phyloP scores from a whole-genome alignment of 53 echinoderm and acorn worm genomes.

The Luidia sarsii region DNA sequence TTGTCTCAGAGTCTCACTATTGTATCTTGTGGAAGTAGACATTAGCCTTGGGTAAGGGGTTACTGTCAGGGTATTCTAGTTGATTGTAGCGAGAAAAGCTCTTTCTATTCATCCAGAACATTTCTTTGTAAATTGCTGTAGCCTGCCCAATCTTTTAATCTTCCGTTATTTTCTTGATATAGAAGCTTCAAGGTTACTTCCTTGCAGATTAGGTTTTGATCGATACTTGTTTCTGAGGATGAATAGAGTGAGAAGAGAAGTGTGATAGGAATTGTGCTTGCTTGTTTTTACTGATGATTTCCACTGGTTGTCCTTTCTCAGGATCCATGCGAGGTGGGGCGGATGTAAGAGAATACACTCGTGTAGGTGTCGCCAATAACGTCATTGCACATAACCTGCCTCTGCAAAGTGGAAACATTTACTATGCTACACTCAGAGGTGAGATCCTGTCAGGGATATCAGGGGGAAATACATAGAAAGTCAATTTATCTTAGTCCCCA shows the following conservation, averaged over 20 bases:
- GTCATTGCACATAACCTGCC: constrained; percentile 1
- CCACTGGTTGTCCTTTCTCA: too few species aligned
- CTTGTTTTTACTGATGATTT: not conserved
- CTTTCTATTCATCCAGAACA: too few species aligned
- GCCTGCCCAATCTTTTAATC: too few species aligned
- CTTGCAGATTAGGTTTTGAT: not conserved
- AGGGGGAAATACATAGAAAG: not conserved
- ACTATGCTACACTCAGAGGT: constrained; percentile 22
- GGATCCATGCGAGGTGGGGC: constrained; percentile 18
- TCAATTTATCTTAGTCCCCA: too few species aligned
- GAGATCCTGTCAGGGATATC: not conserved
- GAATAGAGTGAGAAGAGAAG: not conserved
- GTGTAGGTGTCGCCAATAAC: constrained; percentile 42
- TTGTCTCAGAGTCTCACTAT: too few species aligned
- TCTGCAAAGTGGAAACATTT: constrained; percentile 24
- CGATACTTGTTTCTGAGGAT: not conserved
- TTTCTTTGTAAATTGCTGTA: too few species aligned
- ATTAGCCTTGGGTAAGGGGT: too few species aligned
- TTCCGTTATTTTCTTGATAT: too few species aligned
- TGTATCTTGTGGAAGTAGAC: too few species aligned
- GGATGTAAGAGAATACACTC: constrained; percentile 34
- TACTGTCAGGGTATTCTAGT: too few species aligned
- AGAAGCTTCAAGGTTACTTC: not conserved
- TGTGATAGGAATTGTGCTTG: not conserved
- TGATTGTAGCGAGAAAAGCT: too few species aligned